Evolutionary conservation across 1,140 invertebrate genomes (phyloP), one percentile per base, ranked within the genome.

Genomic region (Drosophila orosa): DNA sequence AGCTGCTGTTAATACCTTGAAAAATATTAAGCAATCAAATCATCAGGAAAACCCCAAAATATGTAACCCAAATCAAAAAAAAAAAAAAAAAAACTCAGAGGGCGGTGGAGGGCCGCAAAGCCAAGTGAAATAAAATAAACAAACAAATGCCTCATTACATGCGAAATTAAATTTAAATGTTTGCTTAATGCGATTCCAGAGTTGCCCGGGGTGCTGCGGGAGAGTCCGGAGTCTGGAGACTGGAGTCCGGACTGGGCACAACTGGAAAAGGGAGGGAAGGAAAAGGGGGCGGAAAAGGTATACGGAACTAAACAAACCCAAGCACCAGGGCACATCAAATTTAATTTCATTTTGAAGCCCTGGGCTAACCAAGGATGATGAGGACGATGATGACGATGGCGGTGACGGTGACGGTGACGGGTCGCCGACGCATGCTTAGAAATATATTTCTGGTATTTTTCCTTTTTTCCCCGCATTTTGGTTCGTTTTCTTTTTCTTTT

Each of bases 101-200:
- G 40, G 55, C 10, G 24, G 24, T n/a, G 13, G 24, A 33, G n/a
- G 50, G 29, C 29, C 52, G 42, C 42, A 69, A 33, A 61, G 58
- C 40, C 44, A 68, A 78, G 58, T 42, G 44, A 78, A 78, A 72
- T 63, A 83, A 83, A 86, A 73, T 82, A 90, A 90, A 86, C 83
- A 90, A 91, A 91, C 83, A 91, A 90, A 87, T 83, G 78, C 79
- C 85, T 91, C 90, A 91, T 91, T 91, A 91, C 83, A 90, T 91
- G 90, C 90, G 90, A 91, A 91, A 91, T 91, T 91, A 91, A 91
- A 87, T 91, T 90, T 90, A 87, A 91, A 87, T 91, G 90, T 91
- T 91, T 91, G 77, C 83, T 90, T 91, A 87, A 89, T 89, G 84
- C 82, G 84, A 87, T 87, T 87, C 77, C 76, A 83, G 59, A 80